Evolutionary conservation across 37 sponge, comb jelly and placozoan genomes (phyloP), one percentile per base, ranked within the genome.

Genomic region (Chondrilla cf. caribensis): DNA sequence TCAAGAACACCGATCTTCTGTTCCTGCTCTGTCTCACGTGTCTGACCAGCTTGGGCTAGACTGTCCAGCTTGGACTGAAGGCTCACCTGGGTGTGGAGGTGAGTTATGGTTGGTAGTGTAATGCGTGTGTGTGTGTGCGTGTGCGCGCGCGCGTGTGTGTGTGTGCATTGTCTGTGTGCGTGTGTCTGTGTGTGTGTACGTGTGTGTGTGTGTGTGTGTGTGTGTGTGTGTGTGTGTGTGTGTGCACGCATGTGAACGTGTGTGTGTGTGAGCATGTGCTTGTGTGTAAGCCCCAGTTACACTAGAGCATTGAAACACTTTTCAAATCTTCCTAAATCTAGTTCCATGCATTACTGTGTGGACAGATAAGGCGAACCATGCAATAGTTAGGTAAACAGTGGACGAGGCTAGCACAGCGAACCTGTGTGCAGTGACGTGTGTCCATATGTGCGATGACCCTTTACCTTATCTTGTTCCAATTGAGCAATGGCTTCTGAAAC

Each of bases 391-490:
- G n/a, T n/a, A n/a, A n/a, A n/a, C n/a, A n/a, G n/a, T n/a, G n/a
- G n/a, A n/a, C n/a, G n/a, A n/a, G n/a, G n/a, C n/a, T n/a, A n/a
- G n/a, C n/a, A n/a, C n/a, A n/a, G n/a, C n/a, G n/a, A n/a, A n/a
- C n/a, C n/a, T n/a, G n/a, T n/a, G 51, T 47, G 51, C 11, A 11
- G 51, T 47, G 14, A 62, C 28, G 31, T 42, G 19, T 2, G 40
- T 58, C n/a, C n/a, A 26, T 2, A 42, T 42, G 58, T 17, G 8
- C 51, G 79, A n/a, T 24, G 21, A 9, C 15, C 19, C 0, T 24
- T 25, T 70, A 93, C 93, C 90, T 93, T 93, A 19, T 93, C 93
- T 60, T 87, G 84, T 54, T 89, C 80, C 77, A 93, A 77, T 60
- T 93, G 93, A 22, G 54, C 85, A 40, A 93, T 89, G 41, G 87